Percentiles rank a stretch among this genome's conserved stretches.
phyloP scores from a whole-genome alignment of 2,888 invertebrate species.

The Terebella lapidaria region DNA sequence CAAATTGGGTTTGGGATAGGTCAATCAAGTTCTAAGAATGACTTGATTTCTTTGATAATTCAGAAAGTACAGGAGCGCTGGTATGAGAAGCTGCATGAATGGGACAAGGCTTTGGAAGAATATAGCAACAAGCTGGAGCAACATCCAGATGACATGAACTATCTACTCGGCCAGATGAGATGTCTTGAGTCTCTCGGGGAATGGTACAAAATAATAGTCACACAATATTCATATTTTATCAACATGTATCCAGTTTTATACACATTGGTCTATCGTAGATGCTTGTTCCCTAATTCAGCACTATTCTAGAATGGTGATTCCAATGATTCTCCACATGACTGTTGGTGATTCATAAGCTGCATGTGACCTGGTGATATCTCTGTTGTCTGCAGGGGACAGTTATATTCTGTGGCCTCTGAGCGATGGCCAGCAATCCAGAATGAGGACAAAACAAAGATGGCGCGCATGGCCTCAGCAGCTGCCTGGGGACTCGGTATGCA shows the following conservation, averaged over 20 bases:
- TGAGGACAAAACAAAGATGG: slow-evolving; percentile 60
- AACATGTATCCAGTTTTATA: no score
- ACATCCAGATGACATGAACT: slow-evolving; percentile 38
- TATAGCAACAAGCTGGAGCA: slow-evolving; percentile 70
- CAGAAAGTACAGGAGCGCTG: slow-evolving; percentile 71
- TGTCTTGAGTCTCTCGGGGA: slow-evolving; percentile 95
- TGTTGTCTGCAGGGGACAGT: slow-evolving; percentile 61
- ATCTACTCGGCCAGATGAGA: slow-evolving; percentile 80
- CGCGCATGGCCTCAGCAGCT: slow-evolving; percentile 82
- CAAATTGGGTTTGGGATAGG: no score
- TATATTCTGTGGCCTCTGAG: slow-evolving; percentile 74
- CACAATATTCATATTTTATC: no score
- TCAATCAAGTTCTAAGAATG: no score
- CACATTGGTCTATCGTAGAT: no score
- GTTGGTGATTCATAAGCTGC: no score
- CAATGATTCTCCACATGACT: no score
- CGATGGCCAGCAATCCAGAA: slow-evolving; percentile 68
- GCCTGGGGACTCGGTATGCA: slow-evolving; percentile 81
- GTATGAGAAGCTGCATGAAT: slow-evolving; percentile 98
- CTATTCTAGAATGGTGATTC: no score
- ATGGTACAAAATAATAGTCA: no score
- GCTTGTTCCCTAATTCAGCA: no score
- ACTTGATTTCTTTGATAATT: not conserved
- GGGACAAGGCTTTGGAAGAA: slow-evolving; percentile 89
- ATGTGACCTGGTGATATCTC: no score